These are phyloP conservation scores for Hypothenemus hampei DNA, from an alignment of 1,140 invertebrate genomes.

Conservation along the genomic window DNA sequence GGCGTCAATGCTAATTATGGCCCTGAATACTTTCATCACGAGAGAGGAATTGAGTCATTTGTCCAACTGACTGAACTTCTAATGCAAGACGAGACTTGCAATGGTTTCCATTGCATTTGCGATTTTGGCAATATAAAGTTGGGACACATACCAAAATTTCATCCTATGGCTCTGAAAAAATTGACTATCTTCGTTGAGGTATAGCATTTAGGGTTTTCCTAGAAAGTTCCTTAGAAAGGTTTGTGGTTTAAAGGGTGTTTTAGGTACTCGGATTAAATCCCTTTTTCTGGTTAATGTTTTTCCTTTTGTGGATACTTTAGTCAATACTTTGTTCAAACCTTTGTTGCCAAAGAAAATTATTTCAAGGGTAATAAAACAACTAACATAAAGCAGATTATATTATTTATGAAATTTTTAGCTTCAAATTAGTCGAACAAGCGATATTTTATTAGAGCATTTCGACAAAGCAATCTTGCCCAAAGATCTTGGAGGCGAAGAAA, in stretches of 20 bases:
- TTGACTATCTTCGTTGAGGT: constrained; percentile 1
- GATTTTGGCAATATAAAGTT: constrained; percentile 1
- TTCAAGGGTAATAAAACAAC: too few relatives aligned
- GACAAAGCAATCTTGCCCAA: constrained; percentile 46
- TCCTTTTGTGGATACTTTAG: constrained; percentile 48
- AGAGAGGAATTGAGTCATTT: constrained; percentile 19
- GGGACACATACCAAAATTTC: constrained; percentile 36
- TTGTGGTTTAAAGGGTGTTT: too few relatives aligned
- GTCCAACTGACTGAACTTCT: constrained; percentile 8
- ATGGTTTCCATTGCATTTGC: constrained; percentile 17
- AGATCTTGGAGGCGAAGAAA: constrained; percentile 53
- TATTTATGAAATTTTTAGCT: too few relatives aligned
- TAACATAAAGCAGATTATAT: too few relatives aligned
- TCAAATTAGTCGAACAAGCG: neutral
- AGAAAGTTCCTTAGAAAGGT: too few relatives aligned
- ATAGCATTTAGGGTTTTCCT: too few relatives aligned
- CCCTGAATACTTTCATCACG: constrained; percentile 35
- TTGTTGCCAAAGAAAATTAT: too few relatives aligned
- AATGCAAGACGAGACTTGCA: constrained; percentile 5
- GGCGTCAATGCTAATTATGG: constrained; percentile 37
- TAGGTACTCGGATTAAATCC: too few relatives aligned
- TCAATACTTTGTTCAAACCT: constrained; percentile 45
- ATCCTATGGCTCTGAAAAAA: constrained; percentile 12
- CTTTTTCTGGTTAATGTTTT: constrained; percentile 52
- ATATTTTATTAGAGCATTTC: constrained; percentile 46